Conservation (phyloP, 2,888 invertebrate genomes). For the Ellobium chinense region DNA sequence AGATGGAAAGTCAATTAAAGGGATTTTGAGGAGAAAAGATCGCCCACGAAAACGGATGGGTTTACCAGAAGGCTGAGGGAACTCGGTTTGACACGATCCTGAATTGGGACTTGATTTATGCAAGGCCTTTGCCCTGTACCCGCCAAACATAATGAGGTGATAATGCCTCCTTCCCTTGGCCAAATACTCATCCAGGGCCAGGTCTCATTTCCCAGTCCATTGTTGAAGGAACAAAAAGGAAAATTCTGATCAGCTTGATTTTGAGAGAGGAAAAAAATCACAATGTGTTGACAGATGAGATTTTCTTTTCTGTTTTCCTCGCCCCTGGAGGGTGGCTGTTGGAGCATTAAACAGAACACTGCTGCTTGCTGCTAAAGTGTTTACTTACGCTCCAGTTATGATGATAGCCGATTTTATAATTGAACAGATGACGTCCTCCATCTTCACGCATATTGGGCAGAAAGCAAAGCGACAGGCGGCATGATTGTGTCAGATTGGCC, state of each 20-base stretch:
- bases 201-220: background rate
- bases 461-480: background rate
- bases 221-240: background rate
- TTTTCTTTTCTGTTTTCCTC: background rate
- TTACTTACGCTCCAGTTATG: background rate
- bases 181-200: background rate
- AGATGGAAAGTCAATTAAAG: conserved; percentile 20
- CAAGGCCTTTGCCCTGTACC: background rate
- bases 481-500: no score
- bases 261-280: background rate
- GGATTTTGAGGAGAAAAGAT: background rate
- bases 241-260: background rate
- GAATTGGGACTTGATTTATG: conserved; percentile 31
- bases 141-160: conserved; percentile 17
- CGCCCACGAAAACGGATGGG: background rate
- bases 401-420: background rate
- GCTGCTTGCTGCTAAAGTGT: background rate
- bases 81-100: background rate
- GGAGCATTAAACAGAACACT: background rate
- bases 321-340: background rate
- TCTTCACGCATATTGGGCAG: background rate
- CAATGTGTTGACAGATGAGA: background rate
- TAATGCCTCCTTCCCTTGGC: background rate
- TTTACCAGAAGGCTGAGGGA: background rate
- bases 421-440: background rate